Conservation (phyloP, 2,888 invertebrate genomes). For the Leptopilina drosophilae region DNA sequence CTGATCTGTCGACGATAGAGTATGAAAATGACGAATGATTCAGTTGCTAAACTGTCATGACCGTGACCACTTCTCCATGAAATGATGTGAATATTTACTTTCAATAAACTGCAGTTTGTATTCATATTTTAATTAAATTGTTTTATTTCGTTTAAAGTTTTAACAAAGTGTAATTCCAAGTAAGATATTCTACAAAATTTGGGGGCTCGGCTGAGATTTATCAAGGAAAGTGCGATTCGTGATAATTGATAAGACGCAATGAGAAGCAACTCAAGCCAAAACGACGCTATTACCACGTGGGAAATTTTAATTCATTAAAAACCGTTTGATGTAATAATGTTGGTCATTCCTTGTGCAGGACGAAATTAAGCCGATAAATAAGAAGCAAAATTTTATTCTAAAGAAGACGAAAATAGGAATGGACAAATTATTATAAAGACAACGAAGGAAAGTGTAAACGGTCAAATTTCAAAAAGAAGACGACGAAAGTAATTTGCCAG, state of each 20-base stretch:
- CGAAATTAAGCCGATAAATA: neutral
- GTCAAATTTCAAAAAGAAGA: neutral
- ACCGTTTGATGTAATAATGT: neutral
- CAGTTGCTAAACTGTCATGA: neutral
- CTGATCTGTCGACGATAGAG: neutral
- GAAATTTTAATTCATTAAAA: neutral
- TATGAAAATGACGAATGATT: neutral
- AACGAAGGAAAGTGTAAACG: too few relatives aligned
- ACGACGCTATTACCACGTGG: constrained; percentile 3
- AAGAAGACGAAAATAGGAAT: neutral
- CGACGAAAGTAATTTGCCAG: neutral
- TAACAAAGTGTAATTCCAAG: too few relatives aligned
- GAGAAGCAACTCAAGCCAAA: neutral
- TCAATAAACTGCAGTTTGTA: neutral
- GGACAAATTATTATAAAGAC: neutral
- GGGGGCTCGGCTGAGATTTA: neutral
- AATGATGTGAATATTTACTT: constrained; percentile 2
- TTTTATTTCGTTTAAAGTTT: too few relatives aligned
- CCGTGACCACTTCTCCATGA: neutral
- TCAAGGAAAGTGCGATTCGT: neutral
- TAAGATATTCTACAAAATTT: neutral
- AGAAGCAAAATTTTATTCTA: neutral
- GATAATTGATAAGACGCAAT: neutral
- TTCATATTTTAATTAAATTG: too few relatives aligned
- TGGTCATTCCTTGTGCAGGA: neutral